These are phyloP conservation scores for Phymorhynchus buccinoides DNA, from an alignment of 1,140 invertebrate species.

Conservation along the genomic window DNA sequence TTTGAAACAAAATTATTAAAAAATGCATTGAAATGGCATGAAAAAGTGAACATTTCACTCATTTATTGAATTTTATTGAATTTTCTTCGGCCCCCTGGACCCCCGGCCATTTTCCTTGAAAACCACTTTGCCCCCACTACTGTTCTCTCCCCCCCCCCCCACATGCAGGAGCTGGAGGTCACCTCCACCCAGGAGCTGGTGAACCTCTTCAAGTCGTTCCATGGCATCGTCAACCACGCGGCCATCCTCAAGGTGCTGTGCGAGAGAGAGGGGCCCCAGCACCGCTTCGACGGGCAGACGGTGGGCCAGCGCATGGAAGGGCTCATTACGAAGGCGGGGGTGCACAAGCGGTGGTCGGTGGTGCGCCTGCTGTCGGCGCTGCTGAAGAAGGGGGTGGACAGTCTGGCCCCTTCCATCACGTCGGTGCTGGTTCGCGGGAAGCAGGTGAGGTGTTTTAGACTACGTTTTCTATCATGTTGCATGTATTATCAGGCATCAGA, in stretches of 20 bases:
- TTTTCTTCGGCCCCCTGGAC: no score
- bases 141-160: no score
- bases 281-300: constrained; percentile 79
- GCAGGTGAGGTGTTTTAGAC: constrained; percentile 80
- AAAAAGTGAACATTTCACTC: no score
- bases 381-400: constrained; percentile 94
- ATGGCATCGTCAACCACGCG: constrained; percentile 84
- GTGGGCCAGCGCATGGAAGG: constrained; percentile 80
- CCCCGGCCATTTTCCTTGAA: no score
- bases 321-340: constrained; percentile 90
- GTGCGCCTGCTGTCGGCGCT: constrained; percentile 95
- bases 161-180: constrained; percentile 59
- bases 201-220: constrained; percentile 71
- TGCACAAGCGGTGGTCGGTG: constrained; percentile 87
- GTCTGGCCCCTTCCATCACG: constrained; percentile 98
- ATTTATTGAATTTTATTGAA: no score
- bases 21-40: no score
- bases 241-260: constrained; percentile 90
- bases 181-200: constrained; percentile 74
- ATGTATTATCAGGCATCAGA: no score
- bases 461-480: no score
- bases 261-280: constrained; percentile 86
- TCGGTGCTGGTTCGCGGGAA: constrained; percentile 97
- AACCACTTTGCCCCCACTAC: no score
- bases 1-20: no score